Percentiles rank a stretch among this genome's conserved stretches.
phyloP scores from a whole-genome alignment of 2,888 invertebrate species.

The Pollenia griseotomentosa region DNA sequence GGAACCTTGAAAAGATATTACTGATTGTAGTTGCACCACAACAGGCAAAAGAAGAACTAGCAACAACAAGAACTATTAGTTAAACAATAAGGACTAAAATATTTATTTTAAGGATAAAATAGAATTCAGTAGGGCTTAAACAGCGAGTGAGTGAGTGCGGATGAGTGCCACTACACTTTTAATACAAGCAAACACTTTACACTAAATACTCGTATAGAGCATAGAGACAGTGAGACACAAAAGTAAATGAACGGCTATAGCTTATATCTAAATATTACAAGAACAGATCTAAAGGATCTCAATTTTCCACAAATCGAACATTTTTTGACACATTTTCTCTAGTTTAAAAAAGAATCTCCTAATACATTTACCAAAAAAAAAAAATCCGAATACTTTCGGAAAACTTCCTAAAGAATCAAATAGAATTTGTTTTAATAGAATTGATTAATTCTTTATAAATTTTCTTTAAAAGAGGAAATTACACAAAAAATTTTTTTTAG shows the following conservation, averaged over 20 bases:
- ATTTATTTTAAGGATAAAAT: slow-evolving; percentile 83
- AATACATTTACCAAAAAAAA: too few species aligned
- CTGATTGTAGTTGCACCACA: slow-evolving; percentile 13
- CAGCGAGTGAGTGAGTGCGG: slow-evolving; percentile 77
- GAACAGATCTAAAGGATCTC: neutral
- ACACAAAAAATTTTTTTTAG: too few species aligned
- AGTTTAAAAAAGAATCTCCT: too few species aligned
- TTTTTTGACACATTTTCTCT: neutral
- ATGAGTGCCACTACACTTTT: slow-evolving; percentile 80
- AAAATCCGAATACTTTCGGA: too few species aligned
- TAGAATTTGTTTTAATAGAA: too few species aligned
- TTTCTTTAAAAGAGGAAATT: too few species aligned
- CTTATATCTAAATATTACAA: too few species aligned
- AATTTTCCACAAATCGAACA: neutral
- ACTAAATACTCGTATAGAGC: slow-evolving; percentile 25
- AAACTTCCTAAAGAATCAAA: too few species aligned
- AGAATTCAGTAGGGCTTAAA: slow-evolving; percentile 81
- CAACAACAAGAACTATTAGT: slow-evolving; percentile 65
- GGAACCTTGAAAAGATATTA: slow-evolving; percentile 66
- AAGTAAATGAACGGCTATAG: neutral
- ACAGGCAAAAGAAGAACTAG: neutral
- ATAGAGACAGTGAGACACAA: slow-evolving; percentile 7
- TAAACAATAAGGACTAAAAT: slow-evolving; percentile 79
- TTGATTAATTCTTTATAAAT: too few species aligned
- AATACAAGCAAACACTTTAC: slow-evolving; percentile 69